phyloP scores from a whole-genome alignment of 2,113 vertebrate genomes.

The Eurystomus gularis region DNA sequence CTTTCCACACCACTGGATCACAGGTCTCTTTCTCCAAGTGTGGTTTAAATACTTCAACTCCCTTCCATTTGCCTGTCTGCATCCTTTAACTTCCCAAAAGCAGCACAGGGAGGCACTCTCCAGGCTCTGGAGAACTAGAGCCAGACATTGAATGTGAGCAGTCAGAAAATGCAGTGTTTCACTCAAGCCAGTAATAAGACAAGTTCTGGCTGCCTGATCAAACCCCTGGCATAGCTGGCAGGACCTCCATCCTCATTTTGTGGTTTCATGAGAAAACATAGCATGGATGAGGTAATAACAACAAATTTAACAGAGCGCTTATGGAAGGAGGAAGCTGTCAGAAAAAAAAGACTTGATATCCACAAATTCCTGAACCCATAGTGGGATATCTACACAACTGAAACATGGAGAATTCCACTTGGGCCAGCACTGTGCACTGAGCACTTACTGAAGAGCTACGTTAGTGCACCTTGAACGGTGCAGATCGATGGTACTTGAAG shows the following conservation, averaged over 20 bases:
- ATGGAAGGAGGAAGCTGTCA: background rate
- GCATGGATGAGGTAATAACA: background rate
- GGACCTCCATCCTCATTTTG: background rate
- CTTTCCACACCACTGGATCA: background rate
- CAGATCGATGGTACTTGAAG: background rate
- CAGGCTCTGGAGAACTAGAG: background rate
- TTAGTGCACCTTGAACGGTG: background rate
- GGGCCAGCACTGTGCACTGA: background rate
- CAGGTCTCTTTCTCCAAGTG: background rate
- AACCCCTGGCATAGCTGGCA: background rate
- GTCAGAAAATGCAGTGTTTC: background rate
- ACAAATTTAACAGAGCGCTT: background rate
- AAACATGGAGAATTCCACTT: background rate
- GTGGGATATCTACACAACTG: background rate
- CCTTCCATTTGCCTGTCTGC: background rate
- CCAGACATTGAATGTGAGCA: background rate
- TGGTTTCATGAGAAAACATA: background rate
- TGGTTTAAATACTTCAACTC: background rate
- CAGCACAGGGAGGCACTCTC: rapidly evolving
- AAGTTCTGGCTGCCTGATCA: background rate
- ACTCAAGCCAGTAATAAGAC: background rate
- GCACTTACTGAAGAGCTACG: background rate
- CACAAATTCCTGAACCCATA: background rate
- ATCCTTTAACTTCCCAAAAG: background rate
- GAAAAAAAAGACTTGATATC: background rate